These are phyloP conservation scores for Netta rufina DNA, from an alignment of 2,797 vertebrate genomes.

Conservation along the genomic window DNA sequence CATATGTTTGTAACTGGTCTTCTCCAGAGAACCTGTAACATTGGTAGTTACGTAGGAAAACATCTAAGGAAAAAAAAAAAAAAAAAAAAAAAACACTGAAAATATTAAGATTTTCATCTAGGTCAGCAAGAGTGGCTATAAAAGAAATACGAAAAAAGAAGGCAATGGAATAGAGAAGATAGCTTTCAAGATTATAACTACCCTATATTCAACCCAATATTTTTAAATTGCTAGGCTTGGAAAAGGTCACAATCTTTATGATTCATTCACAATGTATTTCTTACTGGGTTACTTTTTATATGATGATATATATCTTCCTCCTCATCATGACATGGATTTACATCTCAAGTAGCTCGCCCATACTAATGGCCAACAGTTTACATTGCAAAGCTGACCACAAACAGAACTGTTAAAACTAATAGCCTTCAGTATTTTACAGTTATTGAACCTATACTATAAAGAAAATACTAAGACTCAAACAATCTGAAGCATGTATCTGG, in stretches of 20 bases:
- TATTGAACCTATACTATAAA: neutral
- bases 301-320: neutral
- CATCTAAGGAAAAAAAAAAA: neutral
- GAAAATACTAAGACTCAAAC: neutral
- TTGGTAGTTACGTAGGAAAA: neutral
- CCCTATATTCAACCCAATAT: neutral
- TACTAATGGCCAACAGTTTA: neutral
- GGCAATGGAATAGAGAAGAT: neutral
- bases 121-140: neutral
- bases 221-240: neutral
- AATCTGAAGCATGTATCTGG: neutral
- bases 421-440: neutral
- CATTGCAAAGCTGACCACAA: neutral
- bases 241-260: constrained; percentile 26
- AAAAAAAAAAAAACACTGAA: neutral
- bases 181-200: neutral
- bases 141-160: neutral
- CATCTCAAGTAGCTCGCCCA: neutral
- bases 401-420: neutral
- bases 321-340: neutral
- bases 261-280: neutral
- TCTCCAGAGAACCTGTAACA: neutral
- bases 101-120: constrained; percentile 8
- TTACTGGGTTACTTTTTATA: neutral
- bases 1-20: neutral